Evolutionary conservation across 2,113 vertebrate genomes (phyloP).

Genomic region (Syngnathoides biaculeatus): DNA sequence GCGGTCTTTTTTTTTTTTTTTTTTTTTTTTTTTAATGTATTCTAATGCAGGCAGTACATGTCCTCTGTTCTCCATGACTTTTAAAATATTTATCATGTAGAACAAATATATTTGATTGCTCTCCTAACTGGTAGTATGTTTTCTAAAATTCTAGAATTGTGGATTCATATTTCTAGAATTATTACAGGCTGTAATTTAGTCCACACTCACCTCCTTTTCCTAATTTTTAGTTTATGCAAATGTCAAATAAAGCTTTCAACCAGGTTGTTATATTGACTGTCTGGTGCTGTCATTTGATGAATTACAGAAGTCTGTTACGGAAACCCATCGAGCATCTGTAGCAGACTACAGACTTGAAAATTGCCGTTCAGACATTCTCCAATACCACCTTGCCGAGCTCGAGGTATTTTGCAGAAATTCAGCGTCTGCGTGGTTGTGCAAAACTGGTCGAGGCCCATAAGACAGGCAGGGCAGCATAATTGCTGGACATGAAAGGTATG

Average conservation of each 20-base stretch:
- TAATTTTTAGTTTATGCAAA: background rate
- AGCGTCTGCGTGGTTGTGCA: no score
- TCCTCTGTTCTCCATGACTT: background rate
- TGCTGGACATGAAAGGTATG: no score
- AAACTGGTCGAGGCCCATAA: no score
- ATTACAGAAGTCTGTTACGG: background rate
- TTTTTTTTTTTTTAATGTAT: constrained; percentile 37
- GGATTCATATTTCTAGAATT: background rate
- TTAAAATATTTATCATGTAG: background rate
- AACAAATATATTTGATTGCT: background rate
- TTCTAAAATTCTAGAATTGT: background rate
- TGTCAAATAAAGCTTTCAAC: background rate
- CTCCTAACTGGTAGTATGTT: background rate
- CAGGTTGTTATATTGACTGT: background rate
- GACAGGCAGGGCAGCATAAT: no score
- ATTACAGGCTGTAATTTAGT: background rate
- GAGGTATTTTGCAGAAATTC: no score
- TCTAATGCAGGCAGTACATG: background rate
- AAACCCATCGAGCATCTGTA: background rate
- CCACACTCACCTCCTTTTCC: background rate
- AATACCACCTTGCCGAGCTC: no score
- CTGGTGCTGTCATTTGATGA: no score
- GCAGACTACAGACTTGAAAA: no score
- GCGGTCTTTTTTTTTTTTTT: constrained; percentile 48
- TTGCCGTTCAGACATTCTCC: no score